Conservation (phyloP, 2,113 vertebrate genomes). For the Tapirus terrestris region DNA sequence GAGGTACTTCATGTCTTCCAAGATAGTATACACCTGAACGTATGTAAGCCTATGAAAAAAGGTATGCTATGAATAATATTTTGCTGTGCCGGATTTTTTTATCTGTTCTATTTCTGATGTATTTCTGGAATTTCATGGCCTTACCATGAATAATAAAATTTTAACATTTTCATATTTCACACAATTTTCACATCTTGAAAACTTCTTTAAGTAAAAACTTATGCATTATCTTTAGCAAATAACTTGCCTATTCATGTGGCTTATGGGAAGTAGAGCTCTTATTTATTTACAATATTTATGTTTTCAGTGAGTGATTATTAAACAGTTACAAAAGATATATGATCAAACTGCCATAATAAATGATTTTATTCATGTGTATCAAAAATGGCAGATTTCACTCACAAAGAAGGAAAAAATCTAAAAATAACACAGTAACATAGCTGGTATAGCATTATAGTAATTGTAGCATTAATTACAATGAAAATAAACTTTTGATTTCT, state of each 20-base stretch:
- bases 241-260: not conserved
- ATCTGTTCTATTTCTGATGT: not conserved
- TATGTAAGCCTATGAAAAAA: not conserved
- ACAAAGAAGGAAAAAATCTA: not conserved
- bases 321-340: not conserved
- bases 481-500: not conserved
- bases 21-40: not conserved
- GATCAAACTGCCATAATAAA: not conserved
- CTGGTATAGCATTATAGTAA: not conserved
- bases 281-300: not conserved
- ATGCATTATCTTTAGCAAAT: not conserved
- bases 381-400: not conserved
- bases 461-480: not conserved
- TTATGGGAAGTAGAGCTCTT: not conserved
- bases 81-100: not conserved
- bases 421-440: not conserved
- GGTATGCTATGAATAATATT: not conserved
- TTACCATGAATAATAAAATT: not conserved
- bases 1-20: not conserved
- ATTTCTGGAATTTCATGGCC: not conserved
- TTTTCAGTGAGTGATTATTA: not conserved
- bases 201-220: not conserved
- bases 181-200: not conserved
- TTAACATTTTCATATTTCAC: not conserved
- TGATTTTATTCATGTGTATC: not conserved